Evolutionary conservation across 2,797 vertebrate species (phyloP), one percentile per base, ranked within the genome.

Genomic region (Choloepus didactylus): DNA sequence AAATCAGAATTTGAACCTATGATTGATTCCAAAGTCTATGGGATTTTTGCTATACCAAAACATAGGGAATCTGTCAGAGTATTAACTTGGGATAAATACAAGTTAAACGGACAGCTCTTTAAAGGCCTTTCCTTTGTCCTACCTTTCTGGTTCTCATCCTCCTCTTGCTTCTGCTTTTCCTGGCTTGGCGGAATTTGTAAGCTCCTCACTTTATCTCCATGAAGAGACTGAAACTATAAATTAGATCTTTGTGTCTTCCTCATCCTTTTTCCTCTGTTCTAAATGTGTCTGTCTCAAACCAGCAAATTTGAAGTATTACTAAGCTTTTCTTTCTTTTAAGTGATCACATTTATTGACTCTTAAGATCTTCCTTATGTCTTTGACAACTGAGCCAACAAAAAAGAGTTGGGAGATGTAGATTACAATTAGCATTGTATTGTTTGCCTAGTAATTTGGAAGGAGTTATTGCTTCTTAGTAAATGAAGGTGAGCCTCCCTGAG

Each of bases 381-480:
- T 73, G 46, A 94, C 18, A 94, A 12, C 25, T 85, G 44, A 91
- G 73, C 49, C 59, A 64, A 76, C 75, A 64, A 60, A 66, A 31
- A 88, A 9, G 7, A 62, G 25, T 84, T 46, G 23, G 49, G 76
- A 93, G 80, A 77, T 51, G 9, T 21, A 56, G 44, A 44, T 8
- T 66, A 41, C 16, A 86, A 23, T 75, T 89, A 59, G 16, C 85
- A 67, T 19, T 41, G 10, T 77, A 27, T 56, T 86, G 6, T 70
- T 85, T 89, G 31, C n/a, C 64, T 93, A 60, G 25, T 80, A 60
- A 73, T 91, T 87, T 70, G 64, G 35, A 85, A 60, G 59, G n/a
- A 82, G 86, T 91, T 89, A 60, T 5, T 51, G 23, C 80, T 90
- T 67, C 9, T 25, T 51, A 44, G 64, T 54, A 80, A 87, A 31